phyloP scores from a whole-genome alignment of 1,140 invertebrate genomes.

The Lineus longissimus region DNA sequence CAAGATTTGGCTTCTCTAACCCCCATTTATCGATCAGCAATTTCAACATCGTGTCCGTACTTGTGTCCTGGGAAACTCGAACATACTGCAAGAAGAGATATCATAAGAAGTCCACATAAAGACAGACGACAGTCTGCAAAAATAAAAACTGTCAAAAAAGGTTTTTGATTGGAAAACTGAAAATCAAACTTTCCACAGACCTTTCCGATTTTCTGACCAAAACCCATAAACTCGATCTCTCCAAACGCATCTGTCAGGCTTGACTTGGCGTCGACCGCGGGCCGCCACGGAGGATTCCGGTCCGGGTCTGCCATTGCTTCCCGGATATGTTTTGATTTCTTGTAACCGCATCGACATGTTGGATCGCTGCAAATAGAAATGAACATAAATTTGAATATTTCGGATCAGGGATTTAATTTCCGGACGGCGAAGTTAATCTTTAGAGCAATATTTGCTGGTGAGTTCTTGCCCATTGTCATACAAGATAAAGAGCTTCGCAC shows the following conservation, averaged over 20 bases:
- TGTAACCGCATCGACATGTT: slow-evolving; percentile 25
- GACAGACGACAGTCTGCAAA: background rate
- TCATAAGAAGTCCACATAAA: too few relatives aligned
- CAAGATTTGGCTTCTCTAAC: slow-evolving; percentile 49
- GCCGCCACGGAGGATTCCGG: slow-evolving; percentile 16
- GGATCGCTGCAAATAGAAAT: slow-evolving; percentile 2
- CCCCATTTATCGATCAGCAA: slow-evolving; percentile 51
- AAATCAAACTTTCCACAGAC: slow-evolving; percentile 14
- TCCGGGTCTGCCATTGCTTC: background rate
- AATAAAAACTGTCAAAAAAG: background rate
- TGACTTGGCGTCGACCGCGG: slow-evolving; percentile 14
- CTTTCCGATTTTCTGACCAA: slow-evolving; percentile 34
- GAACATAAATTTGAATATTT: too few relatives aligned
- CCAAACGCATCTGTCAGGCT: slow-evolving; percentile 41
- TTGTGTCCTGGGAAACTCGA: slow-evolving; percentile 43
- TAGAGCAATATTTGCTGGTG: too few relatives aligned
- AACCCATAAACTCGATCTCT: slow-evolving; percentile 43
- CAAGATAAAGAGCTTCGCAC: too few relatives aligned
- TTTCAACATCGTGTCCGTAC: slow-evolving; percentile 38
- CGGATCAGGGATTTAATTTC: too few relatives aligned
- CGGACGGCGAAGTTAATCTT: too few relatives aligned
- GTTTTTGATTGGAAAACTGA: background rate
- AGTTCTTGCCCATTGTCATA: too few relatives aligned
- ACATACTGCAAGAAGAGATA: slow-evolving; percentile 41
- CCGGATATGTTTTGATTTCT: slow-evolving; percentile 10